Evolutionary conservation across 1,140 invertebrate species (phyloP).

Genomic region (Kradibia gibbosae): DNA sequence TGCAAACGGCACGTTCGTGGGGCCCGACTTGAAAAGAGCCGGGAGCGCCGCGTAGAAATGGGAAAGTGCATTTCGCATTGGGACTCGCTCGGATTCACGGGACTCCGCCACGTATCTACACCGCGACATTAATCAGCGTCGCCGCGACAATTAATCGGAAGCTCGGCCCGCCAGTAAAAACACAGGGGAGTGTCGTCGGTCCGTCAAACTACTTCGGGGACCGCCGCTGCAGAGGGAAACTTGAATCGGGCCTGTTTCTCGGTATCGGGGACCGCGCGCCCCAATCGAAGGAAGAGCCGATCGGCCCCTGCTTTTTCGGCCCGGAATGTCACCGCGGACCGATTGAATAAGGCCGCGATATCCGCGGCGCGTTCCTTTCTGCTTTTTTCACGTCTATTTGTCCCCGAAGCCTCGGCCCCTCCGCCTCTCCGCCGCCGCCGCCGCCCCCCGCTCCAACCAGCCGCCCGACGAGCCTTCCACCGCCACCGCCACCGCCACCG

Average conservation of each 20-base stretch:
- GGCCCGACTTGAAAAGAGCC: neutral
- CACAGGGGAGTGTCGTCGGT: neutral
- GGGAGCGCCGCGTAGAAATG: neutral
- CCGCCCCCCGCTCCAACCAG: neutral
- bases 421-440: neutral
- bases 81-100: neutral
- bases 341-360: constrained; percentile 22
- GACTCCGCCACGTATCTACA: neutral
- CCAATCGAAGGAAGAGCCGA: constrained; percentile 18
- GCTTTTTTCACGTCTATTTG: constrained; percentile 29
- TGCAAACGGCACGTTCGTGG: neutral
- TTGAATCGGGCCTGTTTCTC: constrained; percentile 28
- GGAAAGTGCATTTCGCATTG: neutral
- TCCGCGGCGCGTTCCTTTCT: constrained; percentile 30
- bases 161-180: constrained; percentile 22
- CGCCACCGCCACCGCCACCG: neutral
- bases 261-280: constrained; percentile 28
- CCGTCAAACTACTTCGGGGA: constrained; percentile 7
- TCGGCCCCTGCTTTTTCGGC: constrained; percentile 3
- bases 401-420: neutral
- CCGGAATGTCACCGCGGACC: constrained; percentile 32
- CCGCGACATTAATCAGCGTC: constrained; percentile 46
- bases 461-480: neutral
- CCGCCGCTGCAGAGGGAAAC: neutral
- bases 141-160: constrained; percentile 48